These are phyloP conservation scores for Pomatorhinus ruficollis DNA, from an alignment of 2,113 vertebrate genomes.

Conservation along the genomic window DNA sequence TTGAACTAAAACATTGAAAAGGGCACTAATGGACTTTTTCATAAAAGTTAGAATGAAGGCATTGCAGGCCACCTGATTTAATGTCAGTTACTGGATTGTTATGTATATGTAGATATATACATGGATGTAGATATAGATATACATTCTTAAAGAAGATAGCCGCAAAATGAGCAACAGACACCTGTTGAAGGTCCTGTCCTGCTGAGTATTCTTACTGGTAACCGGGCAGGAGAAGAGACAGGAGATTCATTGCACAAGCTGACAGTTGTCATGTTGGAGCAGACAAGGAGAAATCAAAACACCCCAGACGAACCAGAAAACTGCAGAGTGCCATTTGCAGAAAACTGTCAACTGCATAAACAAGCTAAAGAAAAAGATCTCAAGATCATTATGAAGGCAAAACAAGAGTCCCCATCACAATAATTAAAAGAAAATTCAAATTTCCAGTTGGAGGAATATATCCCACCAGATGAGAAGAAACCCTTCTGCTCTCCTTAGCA, in stretches of 20 bases:
- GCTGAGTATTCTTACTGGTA: neutral
- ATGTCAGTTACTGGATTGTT: neutral
- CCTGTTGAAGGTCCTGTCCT: neutral
- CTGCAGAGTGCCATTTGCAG: neutral
- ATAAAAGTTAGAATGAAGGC: neutral
- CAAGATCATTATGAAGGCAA: neutral
- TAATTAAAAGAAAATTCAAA: neutral
- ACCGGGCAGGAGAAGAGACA: neutral
- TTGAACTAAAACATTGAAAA: neutral
- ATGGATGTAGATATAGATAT: neutral
- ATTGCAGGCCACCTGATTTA: neutral
- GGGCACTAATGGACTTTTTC: neutral
- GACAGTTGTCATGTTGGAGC: neutral
- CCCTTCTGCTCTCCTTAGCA: neutral
- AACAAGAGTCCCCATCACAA: neutral
- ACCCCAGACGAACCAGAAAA: neutral
- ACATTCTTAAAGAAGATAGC: neutral
- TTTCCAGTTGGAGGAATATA: neutral
- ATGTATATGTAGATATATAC: neutral
- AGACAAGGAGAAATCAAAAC: neutral
- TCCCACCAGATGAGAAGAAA: neutral
- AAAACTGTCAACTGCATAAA: neutral
- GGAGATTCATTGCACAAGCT: neutral
- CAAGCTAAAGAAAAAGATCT: neutral
- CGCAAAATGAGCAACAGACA: neutral